Base-by-base conservation (phyloP, 2,113 vertebrate genomes). In the Dissostichus mawsoni region DNA sequence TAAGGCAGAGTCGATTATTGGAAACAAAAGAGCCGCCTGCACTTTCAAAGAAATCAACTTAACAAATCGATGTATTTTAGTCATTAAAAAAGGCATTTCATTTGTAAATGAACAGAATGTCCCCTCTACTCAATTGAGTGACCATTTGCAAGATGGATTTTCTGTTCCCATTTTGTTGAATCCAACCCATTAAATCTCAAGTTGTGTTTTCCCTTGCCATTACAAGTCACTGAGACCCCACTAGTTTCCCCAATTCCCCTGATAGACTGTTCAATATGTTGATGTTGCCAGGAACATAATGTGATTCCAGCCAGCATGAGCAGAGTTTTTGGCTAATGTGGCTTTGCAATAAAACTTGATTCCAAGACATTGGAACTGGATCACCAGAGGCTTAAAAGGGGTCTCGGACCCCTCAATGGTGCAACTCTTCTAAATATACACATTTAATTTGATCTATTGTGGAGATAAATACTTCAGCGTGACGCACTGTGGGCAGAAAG, bases 141-240 rank as follows among this genome's bases (percentile, higher is more conserved):
- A 83, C 87, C 87, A 90, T 93, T 90, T 92, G 59, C 17, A 56
- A 69, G 89, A 92, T 85, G 50, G 77, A 92, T 93, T 80, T 87
- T 80, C 89, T 90, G 89, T 87, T 89, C 84, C 76, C 71, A 78
- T 88, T 90, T 90, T 89, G 77, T 86, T 92, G 65, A 89, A 83
- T 89, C 82, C 55, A 82, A 78, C 52, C 87, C 69, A 92, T 90
- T 93, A 92, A 92, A 92, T 91, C 89, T 86, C 81, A 78, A 78
- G 63, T 87, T 84, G 82, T 84, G 67, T 87, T 89, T 87, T 74
- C 80, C 47, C 5, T 44, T 86, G 52, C 77, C 69, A 74, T 87
- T 89, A 83, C 87, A 89, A 90, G 82, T 81, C 80, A 85, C 80
- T 56, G 86, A 76, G 79, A 69, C 81, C 80, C 86, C 64, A 33